Conservation (phyloP, 2,797 vertebrate genomes). For the Helarctos malayanus region DNA sequence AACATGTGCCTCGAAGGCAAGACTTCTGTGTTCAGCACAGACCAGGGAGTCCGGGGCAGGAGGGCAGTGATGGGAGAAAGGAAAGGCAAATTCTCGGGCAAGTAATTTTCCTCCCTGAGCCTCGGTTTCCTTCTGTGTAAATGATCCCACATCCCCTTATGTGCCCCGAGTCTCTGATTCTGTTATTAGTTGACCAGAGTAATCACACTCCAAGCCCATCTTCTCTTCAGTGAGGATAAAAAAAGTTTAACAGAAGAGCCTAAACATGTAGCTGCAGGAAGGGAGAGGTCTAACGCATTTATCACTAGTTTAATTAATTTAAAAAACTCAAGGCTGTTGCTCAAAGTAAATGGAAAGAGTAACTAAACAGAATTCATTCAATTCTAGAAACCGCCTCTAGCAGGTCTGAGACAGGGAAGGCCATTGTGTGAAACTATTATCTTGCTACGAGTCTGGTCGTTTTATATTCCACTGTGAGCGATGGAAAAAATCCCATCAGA, state of each 20-base stretch:
- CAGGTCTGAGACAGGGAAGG: slow-evolving; percentile 27
- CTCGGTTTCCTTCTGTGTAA: not conserved
- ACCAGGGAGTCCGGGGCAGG: not conserved
- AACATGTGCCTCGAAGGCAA: not conserved
- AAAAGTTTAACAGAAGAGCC: not conserved
- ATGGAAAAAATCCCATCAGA: not conserved
- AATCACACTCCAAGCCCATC: not conserved
- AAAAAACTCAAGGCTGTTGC: slow-evolving; percentile 44
- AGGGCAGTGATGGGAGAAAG: not conserved
- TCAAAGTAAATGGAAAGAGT: slow-evolving; percentile 70
- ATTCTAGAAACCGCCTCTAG: slow-evolving; percentile 64
- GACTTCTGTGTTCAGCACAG: not conserved
- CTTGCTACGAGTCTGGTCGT: not conserved
- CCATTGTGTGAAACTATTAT: not conserved
- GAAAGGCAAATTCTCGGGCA: not conserved
- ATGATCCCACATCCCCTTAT: not conserved
- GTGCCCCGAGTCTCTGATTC: not conserved
- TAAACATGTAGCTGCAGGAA: slow-evolving; percentile 67
- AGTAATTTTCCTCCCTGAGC: not conserved
- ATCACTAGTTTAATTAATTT: slow-evolving; percentile 59
- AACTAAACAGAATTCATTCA: slow-evolving; percentile 66
- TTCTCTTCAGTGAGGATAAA: slow-evolving; percentile 37
- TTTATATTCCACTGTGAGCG: not conserved
- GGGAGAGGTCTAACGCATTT: slow-evolving; percentile 62
- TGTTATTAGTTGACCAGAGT: slow-evolving; percentile 24